Evolutionary conservation across 1,140 invertebrate genomes (phyloP), one percentile per base, ranked within the genome.

Genomic region (Caenorhabditis brenneri): DNA sequence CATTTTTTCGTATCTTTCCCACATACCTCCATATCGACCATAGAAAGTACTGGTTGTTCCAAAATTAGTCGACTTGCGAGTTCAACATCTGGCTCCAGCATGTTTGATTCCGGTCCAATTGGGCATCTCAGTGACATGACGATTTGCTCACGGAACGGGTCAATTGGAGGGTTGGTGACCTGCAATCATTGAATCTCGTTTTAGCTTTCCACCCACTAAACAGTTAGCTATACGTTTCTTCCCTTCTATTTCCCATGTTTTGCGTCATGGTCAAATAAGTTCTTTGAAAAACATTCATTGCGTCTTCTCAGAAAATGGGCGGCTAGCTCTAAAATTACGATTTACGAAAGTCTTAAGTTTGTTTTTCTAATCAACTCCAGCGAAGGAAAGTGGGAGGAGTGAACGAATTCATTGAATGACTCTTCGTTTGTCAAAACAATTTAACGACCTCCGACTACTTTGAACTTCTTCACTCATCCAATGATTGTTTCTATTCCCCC

Each of bases 101-200:
- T 95, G 92, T 99, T 99, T 0, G 94, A 94, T 89, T 97, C 96
- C 0, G 97, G 97, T 7, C 93, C 93, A 69, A 94, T 91, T 1
- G 93, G 93, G 88, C 93, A 93, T 16, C 91, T 91, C 89, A 99
- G 92, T 0, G 97, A 98, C 97, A 99, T 99, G 74, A 99, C 97
- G 85, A 99, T 95, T 91, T 96, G 96, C 92, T 99, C 97, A 88
- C 97, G 94, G 93, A 99, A 98, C 49, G 97, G 97, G 93, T 99
- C 97, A 87, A 99, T 99, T 5, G 97, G 97, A n/a, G 97, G 97
- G 93, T 99, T 99, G 85, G 97, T 99, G 58, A 99, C 97, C 93
- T 93, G 79, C 33, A 88, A 84, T 79, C 60, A 78, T 42, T 36
- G 10, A 79, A 22, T 39, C 33, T 79, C 16, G 16, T 48, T 39